Conservation (phyloP, 2,888 invertebrate species). For the Tholera decimalis region DNA sequence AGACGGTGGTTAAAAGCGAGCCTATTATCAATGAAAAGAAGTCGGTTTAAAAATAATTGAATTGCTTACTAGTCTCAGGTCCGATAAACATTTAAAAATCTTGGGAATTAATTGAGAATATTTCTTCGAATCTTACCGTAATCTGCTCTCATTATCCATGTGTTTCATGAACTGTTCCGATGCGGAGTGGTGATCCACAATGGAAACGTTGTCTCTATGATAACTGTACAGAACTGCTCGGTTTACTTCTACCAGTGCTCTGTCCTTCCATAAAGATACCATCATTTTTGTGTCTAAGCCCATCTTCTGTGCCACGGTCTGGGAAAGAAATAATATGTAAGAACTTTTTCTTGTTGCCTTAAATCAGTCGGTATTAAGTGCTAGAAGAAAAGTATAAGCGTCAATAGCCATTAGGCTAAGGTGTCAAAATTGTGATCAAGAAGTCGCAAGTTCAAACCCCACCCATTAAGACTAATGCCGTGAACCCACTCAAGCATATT, state of each 20-base stretch:
- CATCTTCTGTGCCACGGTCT: constrained; percentile 95
- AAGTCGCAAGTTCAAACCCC: too few species aligned
- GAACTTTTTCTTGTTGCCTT: not conserved
- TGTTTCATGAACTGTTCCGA: constrained; percentile 99
- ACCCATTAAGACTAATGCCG: too few species aligned
- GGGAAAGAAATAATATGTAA: constrained; percentile 6
- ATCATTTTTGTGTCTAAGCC: constrained; percentile 96
- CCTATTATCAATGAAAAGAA: too few species aligned
- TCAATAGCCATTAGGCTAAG: too few species aligned
- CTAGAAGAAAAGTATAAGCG: not conserved
- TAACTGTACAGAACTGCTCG: constrained; percentile 97
- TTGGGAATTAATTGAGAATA: too few species aligned
- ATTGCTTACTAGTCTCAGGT: too few species aligned
- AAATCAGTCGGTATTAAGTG: not conserved
- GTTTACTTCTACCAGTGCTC: constrained; percentile 97
- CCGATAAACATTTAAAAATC: too few species aligned
- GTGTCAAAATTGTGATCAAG: too few species aligned
- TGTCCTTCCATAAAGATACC: constrained; percentile 98
- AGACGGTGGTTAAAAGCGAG: too few species aligned
- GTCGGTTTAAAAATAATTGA: too few species aligned
- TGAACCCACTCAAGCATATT: too few species aligned
- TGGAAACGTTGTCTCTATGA: constrained; percentile 96
- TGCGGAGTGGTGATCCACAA: constrained; percentile 98
- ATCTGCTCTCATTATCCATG: constrained; percentile 96
- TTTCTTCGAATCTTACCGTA: too few species aligned